Evolutionary conservation across 2,888 invertebrate genomes (phyloP).

Genomic region (Bombylius major): DNA sequence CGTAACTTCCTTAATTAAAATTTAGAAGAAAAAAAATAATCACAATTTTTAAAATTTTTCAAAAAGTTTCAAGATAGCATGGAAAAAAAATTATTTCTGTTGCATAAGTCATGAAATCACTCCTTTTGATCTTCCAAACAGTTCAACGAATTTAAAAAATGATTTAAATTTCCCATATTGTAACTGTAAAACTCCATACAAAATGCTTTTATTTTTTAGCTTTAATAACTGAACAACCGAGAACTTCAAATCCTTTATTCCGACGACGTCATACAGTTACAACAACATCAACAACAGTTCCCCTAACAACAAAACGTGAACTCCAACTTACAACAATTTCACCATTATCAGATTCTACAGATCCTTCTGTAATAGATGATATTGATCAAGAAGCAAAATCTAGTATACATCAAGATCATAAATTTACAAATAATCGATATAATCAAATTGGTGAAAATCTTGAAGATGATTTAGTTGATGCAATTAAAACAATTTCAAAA

Average conservation of each 20-base stretch:
- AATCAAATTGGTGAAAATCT: conserved; percentile 27
- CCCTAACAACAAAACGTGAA: conserved; percentile 12
- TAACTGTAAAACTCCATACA: no score
- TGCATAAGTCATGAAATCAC: no score
- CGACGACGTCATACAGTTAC: conserved; percentile 33
- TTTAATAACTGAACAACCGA: conserved; percentile 32
- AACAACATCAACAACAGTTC: conserved; percentile 11
- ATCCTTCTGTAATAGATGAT: conserved; percentile 11
- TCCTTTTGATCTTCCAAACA: no score
- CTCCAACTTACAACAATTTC: conserved; percentile 7
- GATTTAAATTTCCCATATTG: no score
- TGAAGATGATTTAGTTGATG: conserved; percentile 15
- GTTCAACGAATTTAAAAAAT: no score
- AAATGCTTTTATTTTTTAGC: no score
- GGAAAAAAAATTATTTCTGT: no score
- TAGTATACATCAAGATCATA: conserved; percentile 28
- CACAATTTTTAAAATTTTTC: no score
- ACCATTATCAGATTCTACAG: conserved; percentile 12
- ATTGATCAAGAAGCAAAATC: conserved; percentile 33
- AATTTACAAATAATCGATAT: conserved; percentile 20
- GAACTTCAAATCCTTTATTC: conserved; percentile 33
- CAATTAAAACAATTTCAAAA: conserved; percentile 19
- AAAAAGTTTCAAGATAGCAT: no score
- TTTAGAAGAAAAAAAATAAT: no score
- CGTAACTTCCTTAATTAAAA: no score